Conservation (phyloP, 2,888 invertebrate genomes). For the Aporophyla lueneburgensis region DNA sequence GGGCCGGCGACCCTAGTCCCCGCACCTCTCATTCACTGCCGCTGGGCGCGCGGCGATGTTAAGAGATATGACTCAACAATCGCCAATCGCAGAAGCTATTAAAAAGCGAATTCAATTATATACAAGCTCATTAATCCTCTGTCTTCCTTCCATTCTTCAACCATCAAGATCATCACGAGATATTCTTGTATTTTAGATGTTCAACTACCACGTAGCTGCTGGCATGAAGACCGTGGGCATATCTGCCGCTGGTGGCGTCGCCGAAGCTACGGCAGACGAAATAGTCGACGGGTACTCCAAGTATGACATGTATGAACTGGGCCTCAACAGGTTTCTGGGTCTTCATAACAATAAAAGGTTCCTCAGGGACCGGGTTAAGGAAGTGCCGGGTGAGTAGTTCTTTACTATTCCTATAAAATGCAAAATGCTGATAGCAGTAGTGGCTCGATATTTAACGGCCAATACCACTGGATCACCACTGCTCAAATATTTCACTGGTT, state of each 20-base stretch:
- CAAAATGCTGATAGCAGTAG: no score
- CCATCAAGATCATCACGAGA: neutral
- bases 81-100: neutral
- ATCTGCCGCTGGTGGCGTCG: constrained; percentile 98
- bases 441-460: no score
- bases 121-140: neutral
- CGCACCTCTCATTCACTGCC: no score
- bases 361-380: constrained; percentile 96
- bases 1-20: no score
- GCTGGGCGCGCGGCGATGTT: no score
- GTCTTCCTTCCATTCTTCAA: neutral
- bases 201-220: constrained; percentile 97
- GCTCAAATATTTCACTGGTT: no score
- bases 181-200: constrained; percentile 89
- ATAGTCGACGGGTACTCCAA: constrained; percentile 95
- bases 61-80: no score
- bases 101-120: neutral
- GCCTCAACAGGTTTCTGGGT: constrained; percentile 97
- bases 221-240: constrained; percentile 99
- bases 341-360: constrained; percentile 98
- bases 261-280: constrained; percentile 96
- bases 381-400: constrained; percentile 94
- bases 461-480: no score
- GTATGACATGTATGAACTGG: constrained; percentile 96
- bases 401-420: neutral